Conservation (phyloP, 2,797 vertebrate species). For the Melanotaenia trifasciata region DNA sequence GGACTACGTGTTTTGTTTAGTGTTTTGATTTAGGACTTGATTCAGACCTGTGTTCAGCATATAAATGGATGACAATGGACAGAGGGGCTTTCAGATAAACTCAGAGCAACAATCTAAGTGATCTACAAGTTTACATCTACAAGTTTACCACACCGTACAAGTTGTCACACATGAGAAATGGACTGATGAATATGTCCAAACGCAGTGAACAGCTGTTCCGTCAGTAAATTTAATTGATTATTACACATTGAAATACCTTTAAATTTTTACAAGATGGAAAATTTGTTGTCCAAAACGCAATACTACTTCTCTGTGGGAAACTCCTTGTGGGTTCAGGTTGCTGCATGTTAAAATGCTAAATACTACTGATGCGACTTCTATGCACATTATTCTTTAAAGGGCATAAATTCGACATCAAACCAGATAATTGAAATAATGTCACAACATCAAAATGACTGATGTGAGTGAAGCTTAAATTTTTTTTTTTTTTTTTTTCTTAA, state of each 20-base stretch:
- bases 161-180: not conserved
- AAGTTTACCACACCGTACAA: not conserved
- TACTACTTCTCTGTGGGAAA: slow-evolving; percentile 9
- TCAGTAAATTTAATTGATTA: not conserved
- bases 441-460: not conserved
- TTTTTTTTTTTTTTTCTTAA: not conserved
- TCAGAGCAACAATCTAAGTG: not conserved
- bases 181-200: not conserved
- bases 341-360: slow-evolving; percentile 13
- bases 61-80: not conserved
- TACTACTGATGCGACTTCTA: slow-evolving; percentile 15
- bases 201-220: not conserved
- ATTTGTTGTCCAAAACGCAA: not conserved
- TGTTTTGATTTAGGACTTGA: not conserved
- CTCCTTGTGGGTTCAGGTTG: not conserved
- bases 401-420: not conserved
- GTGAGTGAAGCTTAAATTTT: no score
- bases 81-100: not conserved
- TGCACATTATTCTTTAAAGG: not conserved
- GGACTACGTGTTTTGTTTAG: not conserved
- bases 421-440: not conserved
- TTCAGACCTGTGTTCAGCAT: not conserved
- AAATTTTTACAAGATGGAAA: not conserved
- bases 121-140: not conserved
- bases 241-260: not conserved